These are phyloP conservation scores for Platerodrilus igneus DNA, from an alignment of 2,888 invertebrate species.

Conservation along the genomic window DNA sequence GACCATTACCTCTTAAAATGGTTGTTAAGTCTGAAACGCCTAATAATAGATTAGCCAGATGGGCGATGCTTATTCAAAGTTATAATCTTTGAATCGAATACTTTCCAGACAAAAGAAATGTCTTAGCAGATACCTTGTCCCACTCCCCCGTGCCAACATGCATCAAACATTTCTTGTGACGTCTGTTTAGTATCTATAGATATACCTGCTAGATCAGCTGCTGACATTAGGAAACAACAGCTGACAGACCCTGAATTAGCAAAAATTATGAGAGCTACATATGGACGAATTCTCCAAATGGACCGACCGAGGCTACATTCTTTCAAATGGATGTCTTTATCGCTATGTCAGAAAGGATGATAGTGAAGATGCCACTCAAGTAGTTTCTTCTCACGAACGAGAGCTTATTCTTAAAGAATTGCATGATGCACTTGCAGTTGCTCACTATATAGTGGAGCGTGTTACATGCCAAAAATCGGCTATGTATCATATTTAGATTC, in stretches of 20 bases:
- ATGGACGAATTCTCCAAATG: constrained; percentile 20
- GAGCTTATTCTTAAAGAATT: neutral
- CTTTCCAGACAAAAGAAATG: too few species aligned
- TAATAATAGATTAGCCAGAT: too few species aligned
- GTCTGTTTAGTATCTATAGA: constrained; percentile 16
- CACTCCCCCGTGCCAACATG: neutral
- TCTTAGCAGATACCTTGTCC: too few species aligned
- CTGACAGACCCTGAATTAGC: constrained; percentile 21
- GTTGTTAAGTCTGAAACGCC: too few species aligned
- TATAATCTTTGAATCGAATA: too few species aligned
- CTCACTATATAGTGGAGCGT: too few species aligned
- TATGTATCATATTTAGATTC: too few species aligned
- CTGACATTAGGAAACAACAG: constrained; percentile 22
- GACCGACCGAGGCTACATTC: constrained; percentile 10
- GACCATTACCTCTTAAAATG: too few species aligned
- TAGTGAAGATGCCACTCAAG: constrained; percentile 13
- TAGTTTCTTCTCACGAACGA: constrained; percentile 9
- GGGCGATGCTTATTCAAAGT: too few species aligned
- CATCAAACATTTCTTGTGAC: constrained; percentile 6
- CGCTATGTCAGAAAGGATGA: constrained; percentile 17
- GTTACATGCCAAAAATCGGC: too few species aligned
- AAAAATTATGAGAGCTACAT: constrained; percentile 27
- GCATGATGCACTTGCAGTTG: constrained; percentile 10
- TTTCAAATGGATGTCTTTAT: constrained; percentile 16
- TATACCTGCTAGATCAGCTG: constrained; percentile 12